Percentiles rank a stretch among this genome's conserved stretches.
Conservation (phyloP, 2,797 vertebrate species). For the Dallia pectoralis region DNA sequence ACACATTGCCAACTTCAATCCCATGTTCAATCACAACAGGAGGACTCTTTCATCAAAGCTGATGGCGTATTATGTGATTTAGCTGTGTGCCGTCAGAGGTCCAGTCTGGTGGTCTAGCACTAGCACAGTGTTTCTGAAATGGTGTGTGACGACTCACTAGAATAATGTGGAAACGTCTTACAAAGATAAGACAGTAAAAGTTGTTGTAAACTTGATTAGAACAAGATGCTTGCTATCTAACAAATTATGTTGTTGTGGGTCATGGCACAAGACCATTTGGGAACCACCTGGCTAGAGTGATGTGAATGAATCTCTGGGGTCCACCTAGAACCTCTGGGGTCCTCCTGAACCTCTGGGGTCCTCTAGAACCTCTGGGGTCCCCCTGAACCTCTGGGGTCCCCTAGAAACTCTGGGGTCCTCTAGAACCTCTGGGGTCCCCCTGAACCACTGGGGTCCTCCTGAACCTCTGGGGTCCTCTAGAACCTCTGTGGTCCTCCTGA, state of each 20-base stretch:
- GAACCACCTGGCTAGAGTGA: conserved; percentile 69
- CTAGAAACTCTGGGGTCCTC: too few species aligned
- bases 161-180: neutral
- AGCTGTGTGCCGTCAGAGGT: conserved; percentile 69
- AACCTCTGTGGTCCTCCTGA: conserved; percentile 63
- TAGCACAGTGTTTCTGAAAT: conserved; percentile 69
- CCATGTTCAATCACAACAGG: conserved; percentile 49
- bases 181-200: conserved; percentile 32
- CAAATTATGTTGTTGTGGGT: conserved; percentile 44
- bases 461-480: too few species aligned
- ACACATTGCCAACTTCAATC: conserved; percentile 20
- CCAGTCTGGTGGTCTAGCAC: conserved; percentile 60
- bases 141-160: conserved; percentile 33
- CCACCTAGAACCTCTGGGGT: conserved; percentile 54
- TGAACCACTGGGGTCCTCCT: too few species aligned
- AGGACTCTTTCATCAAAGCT: conserved; percentile 64
- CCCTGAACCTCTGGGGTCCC: conserved; percentile 62
- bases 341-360: conserved; percentile 62
- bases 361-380: too few species aligned
- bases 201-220: conserved; percentile 24
- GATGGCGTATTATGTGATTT: conserved; percentile 60
- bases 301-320: conserved; percentile 38
- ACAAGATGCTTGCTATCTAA: conserved; percentile 50
- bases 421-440: too few species aligned
- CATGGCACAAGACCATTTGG: conserved; percentile 42